A percentile compares a stretch with the other conserved stretches of the same genome.
phyloP scores from a whole-genome alignment of 1,140 invertebrate genomes.

The Melipona quadrifasciata region DNA sequence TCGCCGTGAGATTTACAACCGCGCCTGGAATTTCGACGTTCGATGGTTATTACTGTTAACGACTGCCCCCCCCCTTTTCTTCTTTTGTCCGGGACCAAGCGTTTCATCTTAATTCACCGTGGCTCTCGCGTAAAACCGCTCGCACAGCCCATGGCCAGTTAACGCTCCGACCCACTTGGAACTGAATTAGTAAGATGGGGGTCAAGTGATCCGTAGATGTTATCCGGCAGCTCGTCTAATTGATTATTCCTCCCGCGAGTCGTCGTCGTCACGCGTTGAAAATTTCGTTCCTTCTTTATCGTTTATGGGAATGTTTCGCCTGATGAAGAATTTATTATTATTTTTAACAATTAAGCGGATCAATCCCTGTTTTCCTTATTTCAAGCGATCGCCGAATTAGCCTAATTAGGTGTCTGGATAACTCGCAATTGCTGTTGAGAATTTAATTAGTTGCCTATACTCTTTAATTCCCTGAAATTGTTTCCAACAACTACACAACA shows the following conservation, averaged over 20 bases:
- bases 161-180: background rate
- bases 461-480: background rate
- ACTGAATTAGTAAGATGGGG: background rate
- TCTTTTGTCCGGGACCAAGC: background rate
- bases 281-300: background rate
- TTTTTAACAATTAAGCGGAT: background rate
- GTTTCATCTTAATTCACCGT: background rate
- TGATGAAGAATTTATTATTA: background rate
- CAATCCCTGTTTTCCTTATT: background rate
- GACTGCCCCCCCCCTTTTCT: background rate
- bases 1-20: conserved; percentile 7
- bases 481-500: background rate
- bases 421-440: background rate
- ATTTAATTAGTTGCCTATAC: background rate
- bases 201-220: background rate
- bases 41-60: conserved; percentile 24
- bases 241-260: background rate
- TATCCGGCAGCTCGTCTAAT: background rate
- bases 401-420: background rate
- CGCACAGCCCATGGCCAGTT: background rate
- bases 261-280: background rate
- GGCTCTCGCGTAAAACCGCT: background rate
- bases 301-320: too few relatives aligned
- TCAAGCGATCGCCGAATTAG: background rate
- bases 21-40: background rate